Conservation (phyloP, 2,888 invertebrate species). For the Bibio marci region DNA sequence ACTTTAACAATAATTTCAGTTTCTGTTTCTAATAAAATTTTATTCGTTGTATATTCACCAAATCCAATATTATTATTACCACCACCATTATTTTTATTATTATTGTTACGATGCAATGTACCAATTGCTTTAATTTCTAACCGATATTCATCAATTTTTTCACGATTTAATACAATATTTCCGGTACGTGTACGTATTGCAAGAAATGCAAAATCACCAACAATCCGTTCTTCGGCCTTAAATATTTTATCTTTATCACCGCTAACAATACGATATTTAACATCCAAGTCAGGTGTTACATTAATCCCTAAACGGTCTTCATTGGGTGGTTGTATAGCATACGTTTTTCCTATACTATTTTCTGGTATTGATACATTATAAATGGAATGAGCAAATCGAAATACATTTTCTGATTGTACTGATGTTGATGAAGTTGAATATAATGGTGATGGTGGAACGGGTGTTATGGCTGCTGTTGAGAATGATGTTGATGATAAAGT, state of each 20-base stretch:
- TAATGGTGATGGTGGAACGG: too few relatives aligned
- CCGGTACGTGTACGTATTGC: constrained; percentile 77
- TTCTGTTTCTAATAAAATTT: constrained; percentile 48
- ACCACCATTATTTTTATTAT: background rate
- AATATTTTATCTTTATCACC: constrained; percentile 85
- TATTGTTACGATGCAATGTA: constrained; percentile 22
- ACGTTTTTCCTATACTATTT: constrained; percentile 82
- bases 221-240: constrained; percentile 72
- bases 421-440: constrained; percentile 4
- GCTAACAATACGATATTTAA: constrained; percentile 72
- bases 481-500: too few relatives aligned
- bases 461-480: too few relatives aligned
- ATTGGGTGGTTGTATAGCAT: constrained; percentile 49
- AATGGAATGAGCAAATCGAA: constrained; percentile 50
- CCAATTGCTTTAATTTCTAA: constrained; percentile 60
- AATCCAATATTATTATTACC: background rate
- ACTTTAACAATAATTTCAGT: constrained; percentile 53
- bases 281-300: constrained; percentile 35
- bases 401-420: constrained; percentile 18
- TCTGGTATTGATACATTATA: constrained; percentile 88
- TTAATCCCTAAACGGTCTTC: constrained; percentile 68
- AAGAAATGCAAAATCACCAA: constrained; percentile 92
- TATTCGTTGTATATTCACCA: constrained; percentile 37
- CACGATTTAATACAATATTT: constrained; percentile 80
- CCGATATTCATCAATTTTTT: constrained; percentile 68